Percentiles rank a stretch among this genome's conserved stretches.
Evolutionary conservation across 2,888 invertebrate species (phyloP).

Genomic region (Hydriomena furcata): DNA sequence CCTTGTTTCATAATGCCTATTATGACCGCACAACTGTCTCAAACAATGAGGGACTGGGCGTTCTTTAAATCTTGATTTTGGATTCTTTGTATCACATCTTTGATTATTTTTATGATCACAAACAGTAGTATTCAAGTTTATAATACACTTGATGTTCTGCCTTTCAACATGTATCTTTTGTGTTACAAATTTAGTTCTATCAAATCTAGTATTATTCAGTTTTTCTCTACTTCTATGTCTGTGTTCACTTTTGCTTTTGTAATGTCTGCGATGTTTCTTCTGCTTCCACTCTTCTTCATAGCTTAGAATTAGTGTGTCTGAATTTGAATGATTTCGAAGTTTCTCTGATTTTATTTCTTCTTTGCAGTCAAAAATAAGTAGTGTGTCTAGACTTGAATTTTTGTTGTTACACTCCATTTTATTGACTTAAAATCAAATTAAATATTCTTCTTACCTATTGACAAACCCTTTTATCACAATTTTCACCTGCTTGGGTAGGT

Average conservation of each 20-base stretch:
- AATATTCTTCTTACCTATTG: not conserved
- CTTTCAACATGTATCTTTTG: slow-evolving; percentile 24
- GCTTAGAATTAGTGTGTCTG: slow-evolving; percentile 1
- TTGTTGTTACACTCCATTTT: slow-evolving; percentile 8
- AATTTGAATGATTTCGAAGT: slow-evolving; percentile 5
- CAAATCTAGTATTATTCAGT: not conserved
- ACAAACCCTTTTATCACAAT: no score
- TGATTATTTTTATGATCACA: slow-evolving; percentile 17
- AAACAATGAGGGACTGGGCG: slow-evolving; percentile 14
- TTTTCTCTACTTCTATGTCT: slow-evolving; percentile 1
- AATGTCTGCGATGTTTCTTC: slow-evolving; percentile 12
- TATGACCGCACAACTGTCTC: slow-evolving; percentile 3
- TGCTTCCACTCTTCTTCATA: not conserved
- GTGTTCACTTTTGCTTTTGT: slow-evolving; percentile 19
- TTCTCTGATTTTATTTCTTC: slow-evolving; percentile 2
- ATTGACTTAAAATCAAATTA: slow-evolving; percentile 3
- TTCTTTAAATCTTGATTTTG: not conserved
- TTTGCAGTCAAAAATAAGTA: slow-evolving; percentile 8
- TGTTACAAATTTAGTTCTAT: slow-evolving; percentile 6
- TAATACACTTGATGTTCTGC: slow-evolving; percentile 24
- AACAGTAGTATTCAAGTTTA: slow-evolving; percentile 30
- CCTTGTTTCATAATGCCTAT: not conserved
- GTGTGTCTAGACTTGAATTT: slow-evolving; percentile 9
- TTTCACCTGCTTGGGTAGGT: not conserved
- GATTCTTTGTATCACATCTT: not conserved